Percentiles rank a stretch among this genome's conserved stretches.
These are phyloP conservation scores for Furcifer pardalis DNA, from an alignment of 2,797 vertebrate species.

Conservation along the genomic window DNA sequence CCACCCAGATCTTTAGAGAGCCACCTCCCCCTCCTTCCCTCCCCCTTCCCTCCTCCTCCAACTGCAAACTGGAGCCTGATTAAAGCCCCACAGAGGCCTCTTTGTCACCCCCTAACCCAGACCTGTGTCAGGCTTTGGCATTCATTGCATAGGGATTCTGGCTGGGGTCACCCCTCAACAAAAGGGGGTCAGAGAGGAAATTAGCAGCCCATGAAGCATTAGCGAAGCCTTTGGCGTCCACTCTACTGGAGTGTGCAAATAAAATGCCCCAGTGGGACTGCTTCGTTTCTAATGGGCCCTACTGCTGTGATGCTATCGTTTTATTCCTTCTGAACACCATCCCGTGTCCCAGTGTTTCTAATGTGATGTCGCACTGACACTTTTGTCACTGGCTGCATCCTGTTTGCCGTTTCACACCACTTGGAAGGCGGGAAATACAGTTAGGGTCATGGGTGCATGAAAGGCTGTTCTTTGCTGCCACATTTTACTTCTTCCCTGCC, in stretches of 20 bases:
- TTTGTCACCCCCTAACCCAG: slow-evolving; percentile 81
- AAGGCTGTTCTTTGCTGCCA: background rate
- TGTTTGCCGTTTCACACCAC: rapidly evolving
- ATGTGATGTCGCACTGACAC: rapidly evolving
- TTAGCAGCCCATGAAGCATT: slow-evolving; percentile 91
- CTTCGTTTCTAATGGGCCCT: slow-evolving; percentile 69
- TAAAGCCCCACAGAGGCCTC: slow-evolving; percentile 78
- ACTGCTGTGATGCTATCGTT: slow-evolving; percentile 60
- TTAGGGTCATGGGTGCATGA: rapidly evolving
- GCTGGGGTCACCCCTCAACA: slow-evolving; percentile 85
- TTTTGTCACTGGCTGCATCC: background rate
- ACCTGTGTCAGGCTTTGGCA: slow-evolving; percentile 86
- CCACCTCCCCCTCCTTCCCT: slow-evolving; percentile 71
- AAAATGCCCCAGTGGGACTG: slow-evolving; percentile 78
- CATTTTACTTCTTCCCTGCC: background rate
- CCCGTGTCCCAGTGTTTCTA: background rate
- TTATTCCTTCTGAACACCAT: background rate
- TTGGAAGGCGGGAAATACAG: rapidly evolving
- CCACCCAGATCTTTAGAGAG: slow-evolving; percentile 78
- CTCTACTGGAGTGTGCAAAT: slow-evolving; percentile 84
- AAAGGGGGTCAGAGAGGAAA: slow-evolving; percentile 90
- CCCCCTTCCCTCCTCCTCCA: slow-evolving; percentile 69
- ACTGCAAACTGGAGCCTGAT: slow-evolving; percentile 78
- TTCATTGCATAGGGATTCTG: slow-evolving; percentile 80
- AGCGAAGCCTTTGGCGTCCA: slow-evolving; percentile 82